Base-by-base conservation (phyloP, 2,797 vertebrate genomes). In the Labroides dimidiatus region DNA sequence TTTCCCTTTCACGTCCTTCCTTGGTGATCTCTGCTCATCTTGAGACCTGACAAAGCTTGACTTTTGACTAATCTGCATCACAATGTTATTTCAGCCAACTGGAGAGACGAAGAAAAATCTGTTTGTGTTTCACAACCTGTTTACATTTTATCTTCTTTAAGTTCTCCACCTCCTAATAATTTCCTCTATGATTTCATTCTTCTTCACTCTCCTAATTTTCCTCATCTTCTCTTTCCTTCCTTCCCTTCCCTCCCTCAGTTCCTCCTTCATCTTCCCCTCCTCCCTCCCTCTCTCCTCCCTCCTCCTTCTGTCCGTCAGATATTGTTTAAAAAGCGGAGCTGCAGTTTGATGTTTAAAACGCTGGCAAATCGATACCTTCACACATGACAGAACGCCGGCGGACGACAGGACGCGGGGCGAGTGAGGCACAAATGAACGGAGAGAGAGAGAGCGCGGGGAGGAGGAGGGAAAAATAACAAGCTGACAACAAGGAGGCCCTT, bases 301-400 rank as follows among this genome's bases (percentile, higher is more conserved):
- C 27, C 54, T 23, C 67, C 43, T 3, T 56, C 75, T 72, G 80
- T 92, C 91, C 85, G 74, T 88, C 88, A 93, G 77, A 94, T 93
- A 93, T 91, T 92, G 91, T 93, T 94, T 95, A 93, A 93, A 94
- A 93, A 94, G 87, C 85, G 89, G 74, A 89, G 90, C 92, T 90
- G 89, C 90, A 88, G 91, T 91, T 93, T 95, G 93, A 94, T 90
- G 87, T 88, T 93, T 94, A 94, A 94, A 96, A 95, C 84, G 84
- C 82, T 94, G 94, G 91, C 91, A 95, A 95, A 95, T 92, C 88
- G 94, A 87, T 93, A 95, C 92, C 84, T 94, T 94, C 92, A 94
- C 88, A 92, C 88, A 94, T 90, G 84, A 95, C 90, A 92, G 92
- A 93, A 72, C 71, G 86, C 90, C 85, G 65, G 81, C 74, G 30